Evolutionary conservation across 2,888 invertebrate species (phyloP).

Genomic region (Cloeon dipterum): DNA sequence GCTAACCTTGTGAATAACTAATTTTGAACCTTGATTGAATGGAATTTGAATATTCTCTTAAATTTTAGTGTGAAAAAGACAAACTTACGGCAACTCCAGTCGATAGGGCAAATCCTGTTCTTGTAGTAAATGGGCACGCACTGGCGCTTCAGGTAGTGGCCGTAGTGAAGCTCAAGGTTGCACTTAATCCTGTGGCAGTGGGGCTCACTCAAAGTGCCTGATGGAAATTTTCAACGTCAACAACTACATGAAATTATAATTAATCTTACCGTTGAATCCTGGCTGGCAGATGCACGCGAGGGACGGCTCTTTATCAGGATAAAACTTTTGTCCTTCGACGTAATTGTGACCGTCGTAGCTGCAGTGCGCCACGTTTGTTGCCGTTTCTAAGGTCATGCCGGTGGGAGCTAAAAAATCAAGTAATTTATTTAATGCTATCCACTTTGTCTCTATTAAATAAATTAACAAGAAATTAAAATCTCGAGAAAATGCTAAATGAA

Average conservation of each 20-base stretch:
- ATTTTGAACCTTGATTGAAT: too few relatives aligned
- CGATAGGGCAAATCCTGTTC: slow-evolving; percentile 9
- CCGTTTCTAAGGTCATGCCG: too few relatives aligned
- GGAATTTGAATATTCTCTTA: too few relatives aligned
- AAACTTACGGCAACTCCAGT: slow-evolving; percentile 10
- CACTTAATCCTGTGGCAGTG: slow-evolving; percentile 8
- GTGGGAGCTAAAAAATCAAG: too few relatives aligned
- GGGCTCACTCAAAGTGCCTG: slow-evolving; percentile 8
- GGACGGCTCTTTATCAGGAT: slow-evolving; percentile 9
- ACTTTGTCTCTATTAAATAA: too few relatives aligned
- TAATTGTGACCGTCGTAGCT: slow-evolving; percentile 10
- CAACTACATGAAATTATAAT: slow-evolving; percentile 3
- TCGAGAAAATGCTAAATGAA: too few relatives aligned
- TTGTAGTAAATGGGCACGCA: slow-evolving; percentile 12
- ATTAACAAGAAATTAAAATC: too few relatives aligned
- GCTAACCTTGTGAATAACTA: too few relatives aligned
- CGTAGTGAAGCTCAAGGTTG: slow-evolving; percentile 8
- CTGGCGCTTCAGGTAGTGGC: slow-evolving; percentile 8
- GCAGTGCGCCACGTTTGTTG: slow-evolving; percentile 12
- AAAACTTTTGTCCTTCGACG: slow-evolving; percentile 9
- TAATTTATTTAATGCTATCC: too few relatives aligned
- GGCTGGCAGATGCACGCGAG: slow-evolving; percentile 9
- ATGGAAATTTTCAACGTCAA: slow-evolving; percentile 1
- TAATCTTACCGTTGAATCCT: slow-evolving; percentile 9
- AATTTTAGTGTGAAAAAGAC: too few relatives aligned